phyloP scores from a whole-genome alignment of 2,113 vertebrate genomes.

The Poicephalus meyeri region DNA sequence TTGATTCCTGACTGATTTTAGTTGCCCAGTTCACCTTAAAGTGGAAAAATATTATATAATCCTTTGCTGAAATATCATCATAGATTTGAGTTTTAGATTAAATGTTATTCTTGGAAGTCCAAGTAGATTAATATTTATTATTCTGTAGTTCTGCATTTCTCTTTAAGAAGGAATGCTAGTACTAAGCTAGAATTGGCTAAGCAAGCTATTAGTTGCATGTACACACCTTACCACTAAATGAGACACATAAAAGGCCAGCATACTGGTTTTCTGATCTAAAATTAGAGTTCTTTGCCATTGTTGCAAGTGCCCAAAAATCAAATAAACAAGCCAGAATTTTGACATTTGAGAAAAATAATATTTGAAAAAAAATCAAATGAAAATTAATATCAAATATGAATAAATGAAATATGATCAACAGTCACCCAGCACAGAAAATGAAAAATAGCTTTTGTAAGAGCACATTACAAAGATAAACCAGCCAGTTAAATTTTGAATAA shows the following conservation, averaged over 20 bases:
- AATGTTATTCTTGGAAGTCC: neutral
- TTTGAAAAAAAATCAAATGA: constrained; percentile 11
- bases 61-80: neutral
- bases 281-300: constrained; percentile 55
- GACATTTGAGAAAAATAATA: constrained; percentile 59
- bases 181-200: neutral
- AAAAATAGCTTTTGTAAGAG: constrained; percentile 59
- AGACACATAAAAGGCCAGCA: neutral
- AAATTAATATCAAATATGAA: constrained; percentile 69
- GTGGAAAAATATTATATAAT: neutral
- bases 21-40: neutral
- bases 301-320: constrained; percentile 43
- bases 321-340: constrained; percentile 67
- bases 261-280: constrained; percentile 19
- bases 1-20: neutral
- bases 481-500: constrained; percentile 56
- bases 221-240: neutral
- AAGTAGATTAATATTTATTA: neutral
- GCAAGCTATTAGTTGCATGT: neutral
- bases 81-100: neutral
- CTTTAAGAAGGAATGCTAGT: neutral
- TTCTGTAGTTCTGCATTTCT: neutral
- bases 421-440: constrained; percentile 41
- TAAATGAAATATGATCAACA: constrained; percentile 65
- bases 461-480: constrained; percentile 41